A percentile compares a stretch with the other conserved stretches of the same genome.
These are phyloP conservation scores for Nanger granti DNA, from an alignment of 2,113 vertebrate species.

Conservation along the genomic window DNA sequence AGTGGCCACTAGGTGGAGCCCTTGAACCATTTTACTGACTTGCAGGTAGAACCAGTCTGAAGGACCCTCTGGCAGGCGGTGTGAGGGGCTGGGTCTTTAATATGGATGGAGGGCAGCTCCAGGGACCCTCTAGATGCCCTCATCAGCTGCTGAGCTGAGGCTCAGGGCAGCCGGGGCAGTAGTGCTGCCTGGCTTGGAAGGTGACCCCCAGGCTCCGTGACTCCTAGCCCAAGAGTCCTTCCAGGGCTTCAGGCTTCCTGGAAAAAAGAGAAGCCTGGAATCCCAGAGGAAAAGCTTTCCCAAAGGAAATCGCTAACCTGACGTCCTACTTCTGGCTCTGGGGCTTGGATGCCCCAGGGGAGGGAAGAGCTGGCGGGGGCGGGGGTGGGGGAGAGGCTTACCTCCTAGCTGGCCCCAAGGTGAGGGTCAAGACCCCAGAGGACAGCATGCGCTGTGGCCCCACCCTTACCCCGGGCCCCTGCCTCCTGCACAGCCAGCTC, in stretches of 20 bases:
- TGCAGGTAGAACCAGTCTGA: rapidly evolving
- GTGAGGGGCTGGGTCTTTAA: background rate
- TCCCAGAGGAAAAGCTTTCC: background rate
- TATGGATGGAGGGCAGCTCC: background rate
- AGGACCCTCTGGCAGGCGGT: background rate
- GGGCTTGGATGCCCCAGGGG: background rate
- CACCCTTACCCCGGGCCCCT: rapidly evolving
- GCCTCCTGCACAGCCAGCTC: background rate
- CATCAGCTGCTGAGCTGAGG: background rate
- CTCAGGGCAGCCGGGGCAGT: background rate
- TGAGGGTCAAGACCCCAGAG: background rate
- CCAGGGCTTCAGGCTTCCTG: background rate
- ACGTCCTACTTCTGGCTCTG: background rate
- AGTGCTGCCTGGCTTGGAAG: background rate
- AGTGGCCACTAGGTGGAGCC: slow-evolving; percentile 26
- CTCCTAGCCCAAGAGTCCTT: background rate
- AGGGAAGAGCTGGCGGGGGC: background rate
- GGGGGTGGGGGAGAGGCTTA: too few relatives aligned
- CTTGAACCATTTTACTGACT: background rate
- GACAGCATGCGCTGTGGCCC: rapidly evolving
- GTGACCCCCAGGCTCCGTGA: background rate
- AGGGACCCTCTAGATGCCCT: background rate
- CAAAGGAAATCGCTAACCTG: background rate
- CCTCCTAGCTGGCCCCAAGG: rapidly evolving
- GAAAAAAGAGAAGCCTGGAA: background rate